Percentiles rank a stretch among this genome's conserved stretches.
These are phyloP conservation scores for Danio kyathit DNA, from an alignment of 2,797 vertebrate species.

Conservation along the genomic window DNA sequence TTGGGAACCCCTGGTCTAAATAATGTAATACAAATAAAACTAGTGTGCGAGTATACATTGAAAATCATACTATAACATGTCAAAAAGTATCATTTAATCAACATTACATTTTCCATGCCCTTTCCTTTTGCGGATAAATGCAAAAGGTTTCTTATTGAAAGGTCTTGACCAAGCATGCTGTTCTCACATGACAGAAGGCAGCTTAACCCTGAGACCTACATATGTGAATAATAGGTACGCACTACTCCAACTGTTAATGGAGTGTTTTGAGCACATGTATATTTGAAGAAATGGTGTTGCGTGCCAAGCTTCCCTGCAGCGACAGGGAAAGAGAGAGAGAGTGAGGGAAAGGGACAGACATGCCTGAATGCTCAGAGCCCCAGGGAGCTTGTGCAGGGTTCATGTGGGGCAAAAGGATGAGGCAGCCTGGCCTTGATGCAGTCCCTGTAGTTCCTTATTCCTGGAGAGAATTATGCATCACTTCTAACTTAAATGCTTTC, in stretches of 20 bases:
- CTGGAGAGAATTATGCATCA: conserved; percentile 35
- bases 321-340: conserved; percentile 30
- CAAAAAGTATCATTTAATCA: too few species aligned
- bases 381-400: conserved; percentile 21
- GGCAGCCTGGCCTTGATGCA: conserved; percentile 37
- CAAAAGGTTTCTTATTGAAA: too few species aligned
- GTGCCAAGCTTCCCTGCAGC: conserved; percentile 30
- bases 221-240: conserved; percentile 12
- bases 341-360: conserved; percentile 24
- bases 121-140: too few species aligned
- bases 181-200: background rate
- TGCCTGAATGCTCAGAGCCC: conserved; percentile 20
- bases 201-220: background rate
- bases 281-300: conserved; percentile 28
- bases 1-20: too few species aligned
- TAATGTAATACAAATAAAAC: too few species aligned
- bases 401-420: conserved; percentile 26
- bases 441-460: conserved; percentile 23
- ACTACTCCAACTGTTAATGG: background rate
- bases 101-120: too few species aligned
- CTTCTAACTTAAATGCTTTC: background rate
- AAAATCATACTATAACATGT: too few species aligned
- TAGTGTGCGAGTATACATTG: too few species aligned
- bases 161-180: background rate
- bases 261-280: conserved; percentile 12